phyloP scores from a whole-genome alignment of 2,113 vertebrate species.

The Oryzias curvinotus region DNA sequence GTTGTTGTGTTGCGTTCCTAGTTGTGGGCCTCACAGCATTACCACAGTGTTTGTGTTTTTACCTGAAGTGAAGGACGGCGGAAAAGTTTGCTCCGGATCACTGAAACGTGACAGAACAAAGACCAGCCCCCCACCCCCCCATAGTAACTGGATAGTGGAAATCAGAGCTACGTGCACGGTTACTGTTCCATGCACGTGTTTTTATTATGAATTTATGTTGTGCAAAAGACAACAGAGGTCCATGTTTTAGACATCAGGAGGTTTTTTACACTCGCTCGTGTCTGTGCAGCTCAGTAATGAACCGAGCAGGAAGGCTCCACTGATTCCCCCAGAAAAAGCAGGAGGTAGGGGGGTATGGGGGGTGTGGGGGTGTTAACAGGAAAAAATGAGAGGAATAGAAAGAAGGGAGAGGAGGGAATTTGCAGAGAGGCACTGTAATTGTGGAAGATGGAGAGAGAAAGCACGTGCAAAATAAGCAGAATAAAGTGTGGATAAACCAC shows the following conservation, averaged over 20 bases:
- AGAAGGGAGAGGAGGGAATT: slow-evolving; percentile 51
- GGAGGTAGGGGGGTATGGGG: slow-evolving; percentile 31
- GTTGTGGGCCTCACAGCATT: slow-evolving; percentile 27
- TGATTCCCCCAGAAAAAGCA: slow-evolving; percentile 62
- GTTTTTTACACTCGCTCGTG: slow-evolving; percentile 34
- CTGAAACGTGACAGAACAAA: slow-evolving; percentile 66
- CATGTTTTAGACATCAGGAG: slow-evolving; percentile 68
- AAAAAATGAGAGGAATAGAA: slow-evolving; percentile 26
- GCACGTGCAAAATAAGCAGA: slow-evolving; percentile 45
- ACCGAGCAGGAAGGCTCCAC: slow-evolving; percentile 65
- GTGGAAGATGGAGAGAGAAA: slow-evolving; percentile 7
- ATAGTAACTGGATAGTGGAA: slow-evolving; percentile 18
- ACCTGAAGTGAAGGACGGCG: slow-evolving; percentile 65
- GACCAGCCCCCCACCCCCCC: slow-evolving; percentile 16
- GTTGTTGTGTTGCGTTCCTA: slow-evolving; percentile 15
- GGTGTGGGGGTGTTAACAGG: slow-evolving; percentile 24
- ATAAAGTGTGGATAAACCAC: slow-evolving; percentile 44
- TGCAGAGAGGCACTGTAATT: slow-evolving; percentile 32
- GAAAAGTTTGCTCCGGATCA: slow-evolving; percentile 66
- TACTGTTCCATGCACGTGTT: slow-evolving; percentile 51
- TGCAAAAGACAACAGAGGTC: slow-evolving; percentile 61
- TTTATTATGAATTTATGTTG: slow-evolving; percentile 67
- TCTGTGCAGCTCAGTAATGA: slow-evolving; percentile 66
- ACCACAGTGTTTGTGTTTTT: slow-evolving; percentile 60
- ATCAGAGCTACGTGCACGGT: slow-evolving; percentile 46